Evolutionary conservation across 2,797 vertebrate species (phyloP).

Genomic region (Anableps anableps): DNA sequence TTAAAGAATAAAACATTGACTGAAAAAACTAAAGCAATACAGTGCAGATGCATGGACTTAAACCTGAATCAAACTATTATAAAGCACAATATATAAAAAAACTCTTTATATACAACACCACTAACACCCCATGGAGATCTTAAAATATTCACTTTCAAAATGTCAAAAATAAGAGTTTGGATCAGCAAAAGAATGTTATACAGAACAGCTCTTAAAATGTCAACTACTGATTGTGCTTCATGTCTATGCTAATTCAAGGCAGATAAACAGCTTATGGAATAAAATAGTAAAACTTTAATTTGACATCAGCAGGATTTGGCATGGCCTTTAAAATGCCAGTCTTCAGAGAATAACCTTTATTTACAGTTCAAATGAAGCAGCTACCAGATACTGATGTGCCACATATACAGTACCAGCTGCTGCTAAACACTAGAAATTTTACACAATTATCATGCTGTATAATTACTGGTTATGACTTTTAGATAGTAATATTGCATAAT

Average conservation of each 20-base stretch:
- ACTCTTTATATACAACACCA: conserved; percentile 6
- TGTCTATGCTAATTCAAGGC: conserved; percentile 33
- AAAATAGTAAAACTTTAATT: conserved; percentile 40
- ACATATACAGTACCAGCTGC: conserved; percentile 4
- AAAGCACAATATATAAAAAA: neutral
- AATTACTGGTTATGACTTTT: conserved; percentile 14
- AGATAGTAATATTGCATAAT: no score
- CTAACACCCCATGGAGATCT: neutral
- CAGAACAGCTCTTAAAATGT: conserved; percentile 42
- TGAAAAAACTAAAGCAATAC: conserved; percentile 20
- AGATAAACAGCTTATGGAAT: conserved; percentile 55
- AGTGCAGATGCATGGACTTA: conserved; percentile 6
- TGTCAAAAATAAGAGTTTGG: conserved; percentile 27
- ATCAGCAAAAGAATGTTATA: conserved; percentile 27
- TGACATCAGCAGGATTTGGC: conserved; percentile 26
- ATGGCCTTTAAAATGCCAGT: conserved; percentile 52
- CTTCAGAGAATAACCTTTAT: conserved; percentile 21
- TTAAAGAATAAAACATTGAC: conserved; percentile 36
- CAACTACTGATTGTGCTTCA: conserved; percentile 29
- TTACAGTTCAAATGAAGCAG: conserved; percentile 20
- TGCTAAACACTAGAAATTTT: neutral
- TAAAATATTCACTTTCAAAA: conserved; percentile 20
- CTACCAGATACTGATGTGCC: conserved; percentile 12
- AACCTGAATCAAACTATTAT: conserved; percentile 21
- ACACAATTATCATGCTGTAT: neutral